Base-by-base conservation (phyloP, 2,888 invertebrate genomes). In the Drosophila tanythrix region DNA sequence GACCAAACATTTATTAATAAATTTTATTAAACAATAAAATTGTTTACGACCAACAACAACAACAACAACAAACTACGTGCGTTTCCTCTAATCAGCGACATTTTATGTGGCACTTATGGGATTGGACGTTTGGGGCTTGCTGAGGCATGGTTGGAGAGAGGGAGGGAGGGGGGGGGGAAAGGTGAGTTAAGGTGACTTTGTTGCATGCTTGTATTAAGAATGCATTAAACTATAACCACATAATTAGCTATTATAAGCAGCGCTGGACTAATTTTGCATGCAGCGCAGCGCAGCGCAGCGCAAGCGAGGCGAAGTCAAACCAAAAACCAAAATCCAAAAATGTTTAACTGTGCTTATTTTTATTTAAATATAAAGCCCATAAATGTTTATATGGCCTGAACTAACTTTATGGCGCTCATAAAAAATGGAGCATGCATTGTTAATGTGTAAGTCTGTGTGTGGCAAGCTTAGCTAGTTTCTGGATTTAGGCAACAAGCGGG, bases 201-300 rank as follows among this genome's bases (percentile, higher is more conserved):
- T 79, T 74, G 64, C 69, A 63, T 67, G 72, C 57, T 78, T 79
- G 83, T 76, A 90, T 87, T 87, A 90, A 83, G 83, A 89, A 83
- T 83, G 89, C 90, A 87, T 87, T 83, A 87, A 83, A 83, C 90
- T 78, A 89, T 87, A 87, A 87, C 90, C 89, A 87, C 87, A 89
- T 90, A 87, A 87, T 87, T 87, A 87, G 87, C 77, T 81, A 83
- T 89, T 83, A 89, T 86, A 89, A 86, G 83, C 66, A 69, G 58
- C 46, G 63, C 51, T 60, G 52, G 48, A 69, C 86, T 88, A 85
- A 90, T 90, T 90, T 86, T 90, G 90, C 86, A 90, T 90, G 86
- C 78, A 61, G 73, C 33, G 11, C 33, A 3, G 21, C 21, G 21
- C 21, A 21, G 21, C 21, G 86, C 78, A 61, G 73, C 33, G 11